Conservation (phyloP, 2,888 invertebrate species). For the Leptura quadrifasciata region DNA sequence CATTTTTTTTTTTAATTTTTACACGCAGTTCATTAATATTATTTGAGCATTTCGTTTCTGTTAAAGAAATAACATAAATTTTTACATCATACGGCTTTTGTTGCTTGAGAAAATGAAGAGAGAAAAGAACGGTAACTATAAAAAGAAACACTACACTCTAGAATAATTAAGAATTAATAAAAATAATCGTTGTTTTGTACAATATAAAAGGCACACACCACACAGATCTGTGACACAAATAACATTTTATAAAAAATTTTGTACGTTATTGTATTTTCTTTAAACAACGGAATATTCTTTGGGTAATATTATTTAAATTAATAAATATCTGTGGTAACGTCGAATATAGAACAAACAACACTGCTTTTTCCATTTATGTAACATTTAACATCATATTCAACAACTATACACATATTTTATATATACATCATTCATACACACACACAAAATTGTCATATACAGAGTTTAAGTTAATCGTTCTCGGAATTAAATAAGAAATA, state of each 20-base stretch:
- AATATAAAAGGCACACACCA: slow-evolving; percentile 69
- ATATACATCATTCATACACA: slow-evolving; percentile 54
- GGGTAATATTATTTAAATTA: slow-evolving; percentile 64
- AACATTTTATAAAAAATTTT: slow-evolving; percentile 63
- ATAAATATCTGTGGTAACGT: slow-evolving; percentile 67
- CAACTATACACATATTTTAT: slow-evolving; percentile 60
- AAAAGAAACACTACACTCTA: slow-evolving; percentile 45
- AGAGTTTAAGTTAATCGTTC: slow-evolving; percentile 50
- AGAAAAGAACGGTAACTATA: slow-evolving; percentile 53
- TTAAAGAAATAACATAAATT: slow-evolving; percentile 39
- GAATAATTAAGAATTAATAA: slow-evolving; percentile 39
- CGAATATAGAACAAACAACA: slow-evolving; percentile 67
- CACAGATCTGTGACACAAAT: slow-evolving; percentile 63
- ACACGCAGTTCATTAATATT: slow-evolving; percentile 48
- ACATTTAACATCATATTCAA: slow-evolving; percentile 64
- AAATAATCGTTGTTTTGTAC: slow-evolving; percentile 66
- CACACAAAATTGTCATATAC: slow-evolving; percentile 55
- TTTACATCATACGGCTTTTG: slow-evolving; percentile 33
- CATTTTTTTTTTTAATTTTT: slow-evolving; percentile 41
- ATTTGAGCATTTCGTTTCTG: slow-evolving; percentile 58
- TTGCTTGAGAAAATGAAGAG: slow-evolving; percentile 33
- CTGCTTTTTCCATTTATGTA: slow-evolving; percentile 62
- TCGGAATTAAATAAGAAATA: slow-evolving; percentile 3
- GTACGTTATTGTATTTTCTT: slow-evolving; percentile 60
- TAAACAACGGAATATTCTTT: slow-evolving; percentile 65